Conservation (phyloP, 2,888 invertebrate genomes). For the Trissolcus brochymenae region DNA sequence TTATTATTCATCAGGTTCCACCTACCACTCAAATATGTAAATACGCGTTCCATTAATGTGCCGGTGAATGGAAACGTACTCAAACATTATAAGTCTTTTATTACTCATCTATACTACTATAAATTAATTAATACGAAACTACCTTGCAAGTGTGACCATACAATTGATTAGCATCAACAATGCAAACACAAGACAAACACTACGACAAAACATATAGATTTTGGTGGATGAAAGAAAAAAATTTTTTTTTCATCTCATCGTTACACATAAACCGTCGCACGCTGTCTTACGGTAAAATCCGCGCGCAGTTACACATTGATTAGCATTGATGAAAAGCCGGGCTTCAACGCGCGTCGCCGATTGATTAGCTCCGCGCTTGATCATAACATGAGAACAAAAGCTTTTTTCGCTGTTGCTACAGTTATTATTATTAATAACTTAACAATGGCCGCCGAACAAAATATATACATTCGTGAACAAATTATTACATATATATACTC, state of each 20-base stretch:
- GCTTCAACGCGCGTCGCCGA: conserved; percentile 30
- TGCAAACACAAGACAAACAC: no score
- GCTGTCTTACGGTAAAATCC: conserved; percentile 17
- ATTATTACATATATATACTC: neutral
- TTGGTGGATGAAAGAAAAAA: no score
- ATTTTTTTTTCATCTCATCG: no score
- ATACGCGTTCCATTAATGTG: conserved; percentile 39
- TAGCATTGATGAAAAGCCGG: conserved; percentile 47
- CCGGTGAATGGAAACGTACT: conserved; percentile 36
- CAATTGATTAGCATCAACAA: no score
- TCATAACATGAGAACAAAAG: conserved; percentile 41
- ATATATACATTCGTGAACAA: no score
- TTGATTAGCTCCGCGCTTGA: conserved; percentile 48
- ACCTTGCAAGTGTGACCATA: no score
- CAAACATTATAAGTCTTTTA: conserved; percentile 5
- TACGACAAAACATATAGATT: no score
- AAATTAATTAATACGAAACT: conserved; percentile 15
- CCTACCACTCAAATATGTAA: conserved; percentile 52
- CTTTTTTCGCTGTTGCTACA: conserved; percentile 28
- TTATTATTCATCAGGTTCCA: conserved; percentile 43
- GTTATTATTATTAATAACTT: conserved; percentile 44
- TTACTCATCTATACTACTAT: neutral
- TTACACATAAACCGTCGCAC: conserved; percentile 16
- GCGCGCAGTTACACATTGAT: conserved; percentile 41
- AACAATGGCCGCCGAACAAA: conserved; percentile 20